Evolutionary conservation across 2,888 invertebrate species (phyloP).

Genomic region (Sepiola atlantica): DNA sequence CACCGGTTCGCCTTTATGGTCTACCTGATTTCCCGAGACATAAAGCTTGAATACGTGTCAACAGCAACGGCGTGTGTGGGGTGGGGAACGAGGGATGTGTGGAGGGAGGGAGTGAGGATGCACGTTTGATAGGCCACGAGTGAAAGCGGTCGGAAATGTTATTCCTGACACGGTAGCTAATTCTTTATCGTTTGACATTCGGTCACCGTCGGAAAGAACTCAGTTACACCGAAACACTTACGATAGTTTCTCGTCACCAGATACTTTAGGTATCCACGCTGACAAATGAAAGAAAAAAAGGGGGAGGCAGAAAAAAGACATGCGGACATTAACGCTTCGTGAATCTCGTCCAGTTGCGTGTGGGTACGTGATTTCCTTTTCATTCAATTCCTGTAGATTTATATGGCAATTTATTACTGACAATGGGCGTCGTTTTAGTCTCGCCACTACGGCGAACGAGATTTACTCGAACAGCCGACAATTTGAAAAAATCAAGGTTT

Average conservation of each 20-base stretch:
- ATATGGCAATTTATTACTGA: too few species aligned
- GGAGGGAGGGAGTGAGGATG: background rate
- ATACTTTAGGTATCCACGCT: background rate
- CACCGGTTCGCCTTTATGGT: background rate
- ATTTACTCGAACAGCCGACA: too few species aligned
- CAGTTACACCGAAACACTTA: background rate
- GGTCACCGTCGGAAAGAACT: background rate
- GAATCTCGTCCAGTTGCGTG: background rate
- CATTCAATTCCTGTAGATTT: background rate
- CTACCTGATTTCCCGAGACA: background rate
- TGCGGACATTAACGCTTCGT: background rate
- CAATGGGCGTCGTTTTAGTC: too few species aligned
- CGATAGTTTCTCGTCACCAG: background rate
- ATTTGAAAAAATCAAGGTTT: too few species aligned
- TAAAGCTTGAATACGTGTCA: background rate
- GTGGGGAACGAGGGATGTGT: background rate
- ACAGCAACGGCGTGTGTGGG: background rate
- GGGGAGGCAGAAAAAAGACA: background rate
- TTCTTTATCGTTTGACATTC: conserved; percentile 6
- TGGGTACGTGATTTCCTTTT: background rate
- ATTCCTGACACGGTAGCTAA: background rate
- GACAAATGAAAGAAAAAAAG: background rate
- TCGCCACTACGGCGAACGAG: too few species aligned
- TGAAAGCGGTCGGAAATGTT: conserved; percentile 32
- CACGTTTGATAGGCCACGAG: background rate